Percentiles rank a stretch among this genome's conserved stretches.
phyloP scores from a whole-genome alignment of 2,888 invertebrate species.

The Agrochola circellaris region DNA sequence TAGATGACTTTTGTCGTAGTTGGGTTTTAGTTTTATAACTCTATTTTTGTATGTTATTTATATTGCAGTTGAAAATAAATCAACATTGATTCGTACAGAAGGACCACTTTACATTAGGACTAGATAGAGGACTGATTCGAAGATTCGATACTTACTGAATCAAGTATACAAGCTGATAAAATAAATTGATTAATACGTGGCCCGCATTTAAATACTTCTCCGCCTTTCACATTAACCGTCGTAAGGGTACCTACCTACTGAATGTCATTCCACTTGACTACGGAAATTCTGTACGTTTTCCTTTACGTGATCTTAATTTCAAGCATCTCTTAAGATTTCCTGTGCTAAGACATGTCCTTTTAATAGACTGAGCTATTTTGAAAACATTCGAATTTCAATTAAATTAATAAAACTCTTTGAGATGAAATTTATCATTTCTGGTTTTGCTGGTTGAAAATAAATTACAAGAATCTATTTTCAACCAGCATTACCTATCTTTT shows the following conservation, averaged over 20 bases:
- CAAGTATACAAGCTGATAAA: constrained; percentile 6
- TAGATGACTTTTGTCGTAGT: too few species aligned
- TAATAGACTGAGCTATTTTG: neutral
- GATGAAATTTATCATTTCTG: too few species aligned
- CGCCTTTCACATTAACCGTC: constrained; percentile 19
- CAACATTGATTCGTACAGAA: neutral
- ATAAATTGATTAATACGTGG: constrained; percentile 48
- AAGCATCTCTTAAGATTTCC: constrained; percentile 34
- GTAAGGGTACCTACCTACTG: constrained; percentile 15
- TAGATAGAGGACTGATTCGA: neutral
- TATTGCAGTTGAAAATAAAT: neutral
- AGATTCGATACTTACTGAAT: neutral
- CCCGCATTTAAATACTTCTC: constrained; percentile 30
- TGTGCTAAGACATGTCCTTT: constrained; percentile 2
- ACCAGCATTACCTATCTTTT: neutral
- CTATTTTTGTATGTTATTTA: too few species aligned
- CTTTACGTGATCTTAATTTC: constrained; percentile 60
- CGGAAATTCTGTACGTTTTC: constrained; percentile 47
- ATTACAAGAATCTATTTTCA: too few species aligned
- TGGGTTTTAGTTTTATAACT: too few species aligned
- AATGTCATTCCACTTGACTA: constrained; percentile 49
- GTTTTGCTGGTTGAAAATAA: too few species aligned
- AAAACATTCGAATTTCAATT: neutral
- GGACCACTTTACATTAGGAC: neutral
- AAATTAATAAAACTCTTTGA: neutral